A percentile compares a stretch with the other conserved stretches of the same genome.
Evolutionary conservation across 2,797 vertebrate species (phyloP).

Genomic region (Nannoperca obscura): DNA sequence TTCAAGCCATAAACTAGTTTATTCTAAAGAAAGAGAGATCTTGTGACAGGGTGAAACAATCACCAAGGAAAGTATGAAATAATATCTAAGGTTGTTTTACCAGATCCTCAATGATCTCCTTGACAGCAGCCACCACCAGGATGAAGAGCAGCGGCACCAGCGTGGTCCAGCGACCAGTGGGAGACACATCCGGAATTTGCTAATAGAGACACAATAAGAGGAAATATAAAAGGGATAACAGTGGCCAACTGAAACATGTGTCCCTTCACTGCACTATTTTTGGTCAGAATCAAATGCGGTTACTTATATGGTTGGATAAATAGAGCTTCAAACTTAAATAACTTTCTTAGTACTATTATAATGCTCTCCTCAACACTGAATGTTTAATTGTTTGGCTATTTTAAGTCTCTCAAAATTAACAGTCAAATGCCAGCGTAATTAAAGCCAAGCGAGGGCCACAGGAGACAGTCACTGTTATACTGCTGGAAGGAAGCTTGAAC

Average conservation of each 20-base stretch:
- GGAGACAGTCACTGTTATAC: constrained; percentile 24
- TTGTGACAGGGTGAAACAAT: not conserved
- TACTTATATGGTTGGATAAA: not conserved
- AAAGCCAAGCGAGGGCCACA: constrained; percentile 27
- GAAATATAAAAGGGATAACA: not conserved
- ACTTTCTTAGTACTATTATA: not conserved
- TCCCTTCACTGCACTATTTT: not conserved
- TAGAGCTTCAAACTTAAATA: not conserved
- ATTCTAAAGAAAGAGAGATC: not conserved
- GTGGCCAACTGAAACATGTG: too few species aligned
- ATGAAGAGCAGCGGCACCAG: constrained; percentile 98
- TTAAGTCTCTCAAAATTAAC: constrained; percentile 39
- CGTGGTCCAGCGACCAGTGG: constrained; percentile 97
- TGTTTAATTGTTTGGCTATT: constrained; percentile 37
- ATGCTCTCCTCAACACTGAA: constrained; percentile 13
- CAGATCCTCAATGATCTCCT: constrained; percentile 98
- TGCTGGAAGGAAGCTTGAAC: constrained; percentile 43
- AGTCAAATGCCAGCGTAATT: constrained; percentile 39
- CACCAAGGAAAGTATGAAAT: not conserved
- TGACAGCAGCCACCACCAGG: constrained; percentile 96
- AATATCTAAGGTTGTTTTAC: constrained; percentile 79
- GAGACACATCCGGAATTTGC: constrained; percentile 99
- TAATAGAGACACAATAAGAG: constrained; percentile 62
- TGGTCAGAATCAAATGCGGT: not conserved
- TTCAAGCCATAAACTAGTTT: too few species aligned